Evolutionary conservation across 1,140 invertebrate species (phyloP).

Genomic region (Camponotus floridanus): DNA sequence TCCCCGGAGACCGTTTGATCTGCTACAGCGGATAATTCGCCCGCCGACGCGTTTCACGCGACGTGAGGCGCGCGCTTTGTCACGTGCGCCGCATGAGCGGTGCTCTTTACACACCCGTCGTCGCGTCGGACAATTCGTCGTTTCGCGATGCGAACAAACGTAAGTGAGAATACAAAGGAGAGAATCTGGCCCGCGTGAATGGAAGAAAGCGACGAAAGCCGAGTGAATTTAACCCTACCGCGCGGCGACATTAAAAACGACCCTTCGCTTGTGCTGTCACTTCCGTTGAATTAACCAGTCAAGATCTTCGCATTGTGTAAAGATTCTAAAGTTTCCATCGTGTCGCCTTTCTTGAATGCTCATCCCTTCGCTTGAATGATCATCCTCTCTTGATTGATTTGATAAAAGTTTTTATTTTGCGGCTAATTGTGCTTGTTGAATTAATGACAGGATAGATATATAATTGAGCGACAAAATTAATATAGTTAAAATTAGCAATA

Average conservation of each 20-base stretch:
- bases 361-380: neutral
- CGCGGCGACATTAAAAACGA: constrained; percentile 36
- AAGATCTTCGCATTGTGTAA: constrained; percentile 34
- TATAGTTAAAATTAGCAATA: no score
- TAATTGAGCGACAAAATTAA: no score
- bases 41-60: constrained; percentile 57
- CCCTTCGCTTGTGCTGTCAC: neutral
- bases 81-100: constrained; percentile 55
- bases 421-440: constrained; percentile 1
- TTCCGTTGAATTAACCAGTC: constrained; percentile 46
- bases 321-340: constrained; percentile 39
- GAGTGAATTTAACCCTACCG: constrained; percentile 48
- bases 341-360: no score
- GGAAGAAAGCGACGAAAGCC: constrained; percentile 38
- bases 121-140: constrained; percentile 15
- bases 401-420: neutral
- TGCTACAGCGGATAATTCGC: constrained; percentile 67
- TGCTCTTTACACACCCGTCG: constrained; percentile 34
- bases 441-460: neutral
- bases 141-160: constrained; percentile 31
- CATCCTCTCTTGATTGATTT: neutral
- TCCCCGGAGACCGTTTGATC: constrained; percentile 70
- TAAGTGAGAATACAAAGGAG: constrained; percentile 15
- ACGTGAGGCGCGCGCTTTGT: constrained; percentile 64
- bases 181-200: neutral